Base-by-base conservation (phyloP, 2,797 vertebrate species). In the Pangasius macronema region DNA sequence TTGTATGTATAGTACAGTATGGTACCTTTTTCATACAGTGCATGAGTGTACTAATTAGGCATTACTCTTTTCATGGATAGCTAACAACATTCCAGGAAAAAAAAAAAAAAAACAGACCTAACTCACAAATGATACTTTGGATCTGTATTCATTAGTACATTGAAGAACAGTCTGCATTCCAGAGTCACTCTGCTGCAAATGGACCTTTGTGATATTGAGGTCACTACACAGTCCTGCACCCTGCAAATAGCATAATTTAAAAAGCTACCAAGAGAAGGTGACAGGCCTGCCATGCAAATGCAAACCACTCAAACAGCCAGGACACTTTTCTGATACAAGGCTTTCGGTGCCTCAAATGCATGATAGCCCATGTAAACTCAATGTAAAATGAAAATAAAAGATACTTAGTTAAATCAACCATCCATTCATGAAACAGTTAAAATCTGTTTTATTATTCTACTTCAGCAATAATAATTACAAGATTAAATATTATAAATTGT, bases 401-500 rank as follows among this genome's bases (percentile, higher is more conserved):
- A 30, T 49, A 30, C 13, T 3, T 42, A 18, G n/a, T 27, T 79
- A 24, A 70, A 42, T 33, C 0, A 2, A 46, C 24, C 14, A 1
- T 24, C 8, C 5, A 76, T 82, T 42, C 33, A 63, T n/a, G 6
- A 83, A 83, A 87, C 70, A 70, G 49, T 27, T 77, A 70, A 84
- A 84, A 84, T 70, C 2, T 36, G 36, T 84, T 87, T 82, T 87
- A 79, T 87, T 84, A 80, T 67, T 84, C 11, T 57, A 63, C 46
- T 30, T 72, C 39, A 57, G 46, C 0, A 55, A 82, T 61, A 68
- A 59, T 51, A 77, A n/a, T 49, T 70, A 57, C 63, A 57, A 79
- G 55, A 84, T 59, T 39, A 46, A 53, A 85, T 51, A 81, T 3
- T 59, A 72, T 61, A 51, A 53, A 88, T 51, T 53, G 11, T 61